Evolutionary conservation across 23 tunicate genomes (phyloP), one percentile per base, ranked within the genome.

Genomic region (Aplidium turbinatum): DNA sequence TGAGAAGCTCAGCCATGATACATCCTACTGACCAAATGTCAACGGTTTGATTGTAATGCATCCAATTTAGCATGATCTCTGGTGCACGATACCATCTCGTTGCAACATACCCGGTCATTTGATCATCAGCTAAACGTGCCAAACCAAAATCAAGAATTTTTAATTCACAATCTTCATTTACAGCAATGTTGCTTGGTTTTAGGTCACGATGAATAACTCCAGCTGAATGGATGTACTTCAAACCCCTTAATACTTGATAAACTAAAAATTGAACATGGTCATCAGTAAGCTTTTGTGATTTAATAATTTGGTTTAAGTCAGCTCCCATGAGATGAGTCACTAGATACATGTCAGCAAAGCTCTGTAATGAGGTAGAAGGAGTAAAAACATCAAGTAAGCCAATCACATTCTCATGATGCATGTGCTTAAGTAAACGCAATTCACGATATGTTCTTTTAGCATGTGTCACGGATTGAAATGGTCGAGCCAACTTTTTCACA

Each of bases 31-130:
- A 88, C 99, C 99, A 95, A 30, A 95, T 80, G 73, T 95, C 99
- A 31, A 95, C 99, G 5, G 99, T 95, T 68, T 84, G 91, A 31
- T 90, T 95, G 70, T 95, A 95, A 48, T 89, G 99, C 99, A 95
- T 95, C 99, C 99, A 95, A 58, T 95, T 95, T 35, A 95, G 58
- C 99, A 95, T 95, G n/a, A 95, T 95, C 50, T 95, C 99, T 7
- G 99, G 99, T 1, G 99, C 99, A 27, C 99, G 83, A 80, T 95
- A 95, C 99, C 99, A 95, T 45, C 99, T 65, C 1, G 99, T 95
- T 2, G 99, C 99, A 0, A 95, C 99, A 78, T 95, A 95, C 1
- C 99, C 99, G 9, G 99, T 95, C 99, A 95, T 95, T 56, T 95
- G 99, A 47, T 95, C 99, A 83, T 95, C 96, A 0, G 99, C 85